Evolutionary conservation across 2,888 invertebrate species (phyloP).

Genomic region (Drosophila parthenogenetica): DNA sequence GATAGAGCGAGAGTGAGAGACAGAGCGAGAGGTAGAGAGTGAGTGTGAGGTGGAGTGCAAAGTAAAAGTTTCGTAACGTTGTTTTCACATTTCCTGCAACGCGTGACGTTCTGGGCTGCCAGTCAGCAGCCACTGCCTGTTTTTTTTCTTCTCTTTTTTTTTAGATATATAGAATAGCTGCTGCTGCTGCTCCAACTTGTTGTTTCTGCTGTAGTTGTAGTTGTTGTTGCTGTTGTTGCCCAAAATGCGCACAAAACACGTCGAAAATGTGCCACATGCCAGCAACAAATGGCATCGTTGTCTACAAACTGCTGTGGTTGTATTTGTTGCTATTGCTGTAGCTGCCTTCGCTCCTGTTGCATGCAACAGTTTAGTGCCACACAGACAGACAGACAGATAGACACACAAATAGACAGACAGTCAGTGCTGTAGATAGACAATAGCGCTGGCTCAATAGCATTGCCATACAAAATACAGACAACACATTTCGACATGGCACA

Average conservation of each 20-base stretch:
- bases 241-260: slow-evolving; percentile 79
- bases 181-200: background rate
- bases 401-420: slow-evolving; percentile 22
- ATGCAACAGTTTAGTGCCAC: slow-evolving; percentile 73
- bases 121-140: slow-evolving; percentile 59
- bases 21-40: background rate
- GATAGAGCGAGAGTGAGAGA: background rate
- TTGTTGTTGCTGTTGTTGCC: slow-evolving; percentile 60
- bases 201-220: background rate
- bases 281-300: slow-evolving; percentile 65
- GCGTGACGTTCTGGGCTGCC: slow-evolving; percentile 60
- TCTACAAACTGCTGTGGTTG: slow-evolving; percentile 35
- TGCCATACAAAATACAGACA: slow-evolving; percentile 45
- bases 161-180: slow-evolving; percentile 34
- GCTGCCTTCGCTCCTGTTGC: slow-evolving; percentile 46
- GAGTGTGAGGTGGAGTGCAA: slow-evolving; percentile 29
- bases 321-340: no score
- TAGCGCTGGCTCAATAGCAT: slow-evolving; percentile 59
- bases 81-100: slow-evolving; percentile 80
- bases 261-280: slow-evolving; percentile 81
- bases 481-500: slow-evolving; percentile 79
- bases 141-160: background rate
- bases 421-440: slow-evolving; percentile 47
- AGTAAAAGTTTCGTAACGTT: slow-evolving; percentile 79
- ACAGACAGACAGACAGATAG: slow-evolving; percentile 17